Conservation (phyloP, 2,888 invertebrate species). For the Ophion slaviceki region DNA sequence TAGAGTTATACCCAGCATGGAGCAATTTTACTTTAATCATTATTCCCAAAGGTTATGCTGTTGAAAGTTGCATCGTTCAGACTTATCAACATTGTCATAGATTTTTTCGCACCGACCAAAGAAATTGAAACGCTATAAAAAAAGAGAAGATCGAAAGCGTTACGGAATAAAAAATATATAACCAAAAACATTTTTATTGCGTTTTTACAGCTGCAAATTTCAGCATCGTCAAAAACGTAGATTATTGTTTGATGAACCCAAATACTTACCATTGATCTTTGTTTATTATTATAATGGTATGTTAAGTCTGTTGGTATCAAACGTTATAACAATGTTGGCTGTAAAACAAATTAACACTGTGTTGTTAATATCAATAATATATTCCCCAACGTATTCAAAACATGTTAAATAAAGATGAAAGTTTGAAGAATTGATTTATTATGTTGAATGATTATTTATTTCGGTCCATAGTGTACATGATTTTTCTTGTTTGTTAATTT, state of each 20-base stretch:
- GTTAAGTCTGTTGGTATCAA: neutral
- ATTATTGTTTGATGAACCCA: too few relatives aligned
- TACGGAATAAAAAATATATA: too few relatives aligned
- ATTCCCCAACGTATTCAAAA: neutral
- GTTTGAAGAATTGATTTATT: neutral
- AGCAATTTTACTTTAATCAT: conserved; percentile 10
- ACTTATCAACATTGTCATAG: neutral
- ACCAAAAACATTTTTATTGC: neutral
- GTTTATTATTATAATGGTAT: neutral
- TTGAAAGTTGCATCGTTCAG: neutral
- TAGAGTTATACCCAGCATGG: neutral
- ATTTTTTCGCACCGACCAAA: too few relatives aligned
- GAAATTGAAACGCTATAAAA: too few relatives aligned
- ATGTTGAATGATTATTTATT: neutral
- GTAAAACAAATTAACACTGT: neutral
- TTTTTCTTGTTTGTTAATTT: neutral
- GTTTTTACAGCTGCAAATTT: too few relatives aligned
- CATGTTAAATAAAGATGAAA: neutral
- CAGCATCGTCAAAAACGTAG: too few relatives aligned
- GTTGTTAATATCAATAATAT: too few relatives aligned
- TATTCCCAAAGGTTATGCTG: conserved; percentile 10
- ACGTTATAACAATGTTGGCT: neutral
- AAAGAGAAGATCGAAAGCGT: neutral
- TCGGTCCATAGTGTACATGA: neutral
- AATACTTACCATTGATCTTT: too few relatives aligned